phyloP scores from a whole-genome alignment of 2,113 vertebrate species.

The Spea multiplicata region DNA sequence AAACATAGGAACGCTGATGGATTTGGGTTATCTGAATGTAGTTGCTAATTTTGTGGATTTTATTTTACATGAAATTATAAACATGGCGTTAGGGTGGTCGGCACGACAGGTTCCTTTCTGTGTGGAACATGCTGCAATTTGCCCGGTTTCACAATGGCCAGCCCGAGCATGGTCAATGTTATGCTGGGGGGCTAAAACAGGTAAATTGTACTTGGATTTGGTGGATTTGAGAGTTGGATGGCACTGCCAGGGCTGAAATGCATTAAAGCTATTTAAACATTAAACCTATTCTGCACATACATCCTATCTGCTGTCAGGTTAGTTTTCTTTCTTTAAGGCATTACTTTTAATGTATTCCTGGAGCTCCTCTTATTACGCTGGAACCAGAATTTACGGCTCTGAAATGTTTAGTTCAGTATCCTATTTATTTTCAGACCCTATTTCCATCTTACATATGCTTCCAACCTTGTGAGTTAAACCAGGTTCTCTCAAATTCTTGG shows the following conservation, averaged over 20 bases:
- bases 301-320: slow-evolving; percentile 3
- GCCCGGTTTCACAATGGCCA: no score
- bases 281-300: slow-evolving; percentile 21
- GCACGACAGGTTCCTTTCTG: no score
- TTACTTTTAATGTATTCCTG: slow-evolving; percentile 28
- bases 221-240: background rate
- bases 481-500: background rate
- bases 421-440: background rate
- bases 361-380: background rate
- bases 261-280: slow-evolving; percentile 41
- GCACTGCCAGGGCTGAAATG: background rate
- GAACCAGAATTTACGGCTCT: slow-evolving; percentile 20
- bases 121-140: no score
- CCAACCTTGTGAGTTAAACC: slow-evolving; percentile 5
- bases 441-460: background rate
- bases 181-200: no score
- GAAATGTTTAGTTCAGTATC: slow-evolving; percentile 8
- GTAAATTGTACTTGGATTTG: no score
- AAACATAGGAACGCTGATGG: no score
- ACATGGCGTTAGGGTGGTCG: no score
- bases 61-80: no score
- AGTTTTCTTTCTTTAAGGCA: slow-evolving; percentile 9
- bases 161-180: no score
- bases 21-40: no score
- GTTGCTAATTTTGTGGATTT: no score